phyloP scores from a whole-genome alignment of 2,797 vertebrate species.

The Sebastes steindachneri region DNA sequence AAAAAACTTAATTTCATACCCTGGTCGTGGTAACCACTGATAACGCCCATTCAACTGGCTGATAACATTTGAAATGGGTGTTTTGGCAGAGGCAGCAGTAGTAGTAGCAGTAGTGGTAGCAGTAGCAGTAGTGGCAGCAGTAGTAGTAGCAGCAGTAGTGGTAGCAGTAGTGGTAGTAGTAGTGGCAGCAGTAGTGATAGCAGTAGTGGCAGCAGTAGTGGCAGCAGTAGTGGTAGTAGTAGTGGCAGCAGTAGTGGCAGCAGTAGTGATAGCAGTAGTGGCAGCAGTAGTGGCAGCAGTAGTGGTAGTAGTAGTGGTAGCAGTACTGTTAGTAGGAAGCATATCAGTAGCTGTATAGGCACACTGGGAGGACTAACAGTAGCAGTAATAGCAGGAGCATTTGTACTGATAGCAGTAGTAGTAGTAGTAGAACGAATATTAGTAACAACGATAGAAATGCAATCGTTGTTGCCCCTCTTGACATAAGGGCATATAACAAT shows the following conservation, averaged over 20 bases:
- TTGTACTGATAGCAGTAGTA: background rate
- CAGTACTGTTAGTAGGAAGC: too few relatives aligned
- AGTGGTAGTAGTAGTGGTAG: too few relatives aligned
- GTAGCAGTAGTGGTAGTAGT: rapidly evolving
- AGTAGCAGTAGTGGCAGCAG: background rate
- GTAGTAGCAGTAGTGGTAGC: rapidly evolving
- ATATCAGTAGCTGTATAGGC: background rate
- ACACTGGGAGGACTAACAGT: background rate
- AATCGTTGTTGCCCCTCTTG: background rate
- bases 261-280: too few relatives aligned
- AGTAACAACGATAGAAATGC: background rate
- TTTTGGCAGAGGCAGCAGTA: too few relatives aligned
- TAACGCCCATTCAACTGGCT: too few relatives aligned
- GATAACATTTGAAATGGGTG: too few relatives aligned
- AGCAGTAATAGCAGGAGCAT: background rate
- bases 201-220: background rate
- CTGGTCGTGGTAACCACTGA: too few relatives aligned
- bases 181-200: rapidly evolving
- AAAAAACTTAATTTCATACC: too few relatives aligned
- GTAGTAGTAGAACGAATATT: background rate
- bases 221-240: rapidly evolving
- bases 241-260: rapidly evolving
- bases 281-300: too few relatives aligned
- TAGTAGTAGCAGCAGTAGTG: background rate
- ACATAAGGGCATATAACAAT: background rate